Evolutionary conservation across 2,797 vertebrate species (phyloP).

Genomic region (Danio aesculapii): DNA sequence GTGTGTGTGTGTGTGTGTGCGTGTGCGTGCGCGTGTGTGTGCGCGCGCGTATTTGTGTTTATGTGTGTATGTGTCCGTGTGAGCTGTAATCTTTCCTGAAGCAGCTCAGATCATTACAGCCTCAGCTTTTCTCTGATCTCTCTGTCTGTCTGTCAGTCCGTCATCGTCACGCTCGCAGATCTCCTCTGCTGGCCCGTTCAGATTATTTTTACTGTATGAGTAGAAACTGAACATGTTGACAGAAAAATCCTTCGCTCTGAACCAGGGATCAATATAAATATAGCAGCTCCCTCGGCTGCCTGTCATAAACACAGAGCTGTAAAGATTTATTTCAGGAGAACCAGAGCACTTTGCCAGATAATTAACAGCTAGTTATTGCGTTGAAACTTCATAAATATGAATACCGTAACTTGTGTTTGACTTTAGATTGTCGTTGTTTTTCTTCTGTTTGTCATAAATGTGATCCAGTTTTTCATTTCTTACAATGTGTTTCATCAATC

Average conservation of each 20-base stretch:
- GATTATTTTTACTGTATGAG: constrained; percentile 45
- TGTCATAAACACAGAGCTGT: constrained; percentile 32
- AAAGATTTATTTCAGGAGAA: constrained; percentile 25
- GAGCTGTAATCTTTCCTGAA: constrained; percentile 33
- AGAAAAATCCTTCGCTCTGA: constrained; percentile 41
- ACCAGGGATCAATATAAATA: constrained; percentile 43
- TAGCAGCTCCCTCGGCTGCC: constrained; percentile 15
- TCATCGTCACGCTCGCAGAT: background rate
- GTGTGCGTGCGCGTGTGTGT: background rate
- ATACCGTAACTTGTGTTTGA: too few species aligned
- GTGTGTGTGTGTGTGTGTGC: too few species aligned
- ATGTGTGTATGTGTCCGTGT: background rate
- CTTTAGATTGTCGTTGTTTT: too few species aligned
- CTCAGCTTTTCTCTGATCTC: constrained; percentile 24
- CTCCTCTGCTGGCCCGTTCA: constrained; percentile 27
- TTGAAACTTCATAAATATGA: background rate
- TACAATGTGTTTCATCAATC: too few species aligned
- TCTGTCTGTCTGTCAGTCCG: constrained; percentile 22
- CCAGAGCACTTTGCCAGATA: background rate
- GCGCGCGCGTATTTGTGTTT: background rate
- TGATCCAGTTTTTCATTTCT: too few species aligned
- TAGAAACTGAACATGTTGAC: constrained; percentile 37
- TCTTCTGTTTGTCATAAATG: too few species aligned
- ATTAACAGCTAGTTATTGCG: background rate
- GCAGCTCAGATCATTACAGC: constrained; percentile 33